Percentiles rank a stretch among this genome's conserved stretches.
These are phyloP conservation scores for Parelbella ahira DNA, from an alignment of 2,888 invertebrate species.

Conservation along the genomic window DNA sequence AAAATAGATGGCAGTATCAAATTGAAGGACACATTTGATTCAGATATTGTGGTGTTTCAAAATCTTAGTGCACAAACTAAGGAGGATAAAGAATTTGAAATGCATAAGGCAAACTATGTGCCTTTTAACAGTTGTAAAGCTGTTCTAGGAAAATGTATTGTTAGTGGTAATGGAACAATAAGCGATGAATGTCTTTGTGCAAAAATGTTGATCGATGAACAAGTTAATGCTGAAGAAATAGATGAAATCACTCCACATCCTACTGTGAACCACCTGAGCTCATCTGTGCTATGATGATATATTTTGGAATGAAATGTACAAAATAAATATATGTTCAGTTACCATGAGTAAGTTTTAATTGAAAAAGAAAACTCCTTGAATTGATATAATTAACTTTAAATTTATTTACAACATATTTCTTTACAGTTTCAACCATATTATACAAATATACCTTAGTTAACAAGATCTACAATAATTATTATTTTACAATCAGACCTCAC, in stretches of 20 bases:
- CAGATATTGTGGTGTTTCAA: slow-evolving; percentile 36
- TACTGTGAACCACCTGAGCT: slow-evolving; percentile 25
- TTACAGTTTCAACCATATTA: slow-evolving; percentile 78
- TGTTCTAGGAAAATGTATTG: slow-evolving; percentile 65
- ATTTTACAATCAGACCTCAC: slow-evolving; percentile 75
- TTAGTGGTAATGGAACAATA: slow-evolving; percentile 57
- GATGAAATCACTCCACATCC: slow-evolving; percentile 66
- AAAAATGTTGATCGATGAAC: slow-evolving; percentile 60
- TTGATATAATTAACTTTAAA: slow-evolving; percentile 64
- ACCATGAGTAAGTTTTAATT: too few relatives aligned
- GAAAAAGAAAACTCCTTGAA: too few relatives aligned
- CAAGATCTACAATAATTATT: slow-evolving; percentile 67
- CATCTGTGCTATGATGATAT: slow-evolving; percentile 30
- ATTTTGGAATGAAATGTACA: too few relatives aligned
- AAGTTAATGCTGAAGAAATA: slow-evolving; percentile 58
- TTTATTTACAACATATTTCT: slow-evolving; percentile 79
- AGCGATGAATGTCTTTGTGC: slow-evolving; percentile 67
- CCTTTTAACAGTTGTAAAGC: slow-evolving; percentile 63
- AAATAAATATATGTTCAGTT: slow-evolving; percentile 1
- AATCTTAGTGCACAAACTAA: slow-evolving; percentile 11
- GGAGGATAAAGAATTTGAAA: slow-evolving; percentile 19
- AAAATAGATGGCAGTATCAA: slow-evolving; percentile 55
- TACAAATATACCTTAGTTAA: slow-evolving; percentile 79
- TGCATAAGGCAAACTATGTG: slow-evolving; percentile 31
- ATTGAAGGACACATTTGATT: slow-evolving; percentile 54